A percentile compares a stretch with the other conserved stretches of the same genome.
Conservation (phyloP, 2,113 vertebrate genomes). For the Zapornia atra region DNA sequence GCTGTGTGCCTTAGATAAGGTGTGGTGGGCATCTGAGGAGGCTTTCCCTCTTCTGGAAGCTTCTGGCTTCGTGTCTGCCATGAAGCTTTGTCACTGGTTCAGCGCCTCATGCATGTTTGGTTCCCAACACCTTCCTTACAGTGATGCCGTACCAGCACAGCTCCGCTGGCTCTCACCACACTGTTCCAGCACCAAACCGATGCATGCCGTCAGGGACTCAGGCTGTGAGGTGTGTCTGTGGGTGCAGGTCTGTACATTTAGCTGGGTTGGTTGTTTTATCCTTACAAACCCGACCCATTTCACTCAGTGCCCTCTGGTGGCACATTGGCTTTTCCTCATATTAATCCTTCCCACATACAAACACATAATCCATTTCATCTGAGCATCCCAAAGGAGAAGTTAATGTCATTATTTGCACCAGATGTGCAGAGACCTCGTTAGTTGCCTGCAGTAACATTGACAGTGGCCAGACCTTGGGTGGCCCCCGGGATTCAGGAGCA, state of each 20-base stretch:
- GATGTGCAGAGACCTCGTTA: neutral
- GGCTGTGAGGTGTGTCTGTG: neutral
- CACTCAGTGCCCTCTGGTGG: conserved; percentile 9
- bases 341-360: neutral
- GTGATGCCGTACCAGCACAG: accelerated
- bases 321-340: neutral
- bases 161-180: neutral
- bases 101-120: neutral
- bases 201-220: neutral
- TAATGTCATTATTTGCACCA: neutral
- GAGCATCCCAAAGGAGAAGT: neutral
- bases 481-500: neutral
- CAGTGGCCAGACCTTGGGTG: neutral
- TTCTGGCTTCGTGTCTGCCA: neutral
- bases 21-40: neutral
- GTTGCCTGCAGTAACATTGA: accelerated
- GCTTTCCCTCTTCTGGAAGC: neutral
- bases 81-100: neutral
- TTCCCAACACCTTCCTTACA: neutral
- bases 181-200: neutral
- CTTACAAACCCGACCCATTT: neutral
- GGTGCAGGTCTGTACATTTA: neutral
- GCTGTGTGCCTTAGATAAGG: accelerated
- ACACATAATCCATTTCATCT: neutral
- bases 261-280: neutral